Percentiles rank a stretch among this genome's conserved stretches.
Evolutionary conservation across 2,113 vertebrate genomes (phyloP).

Genomic region (Micromys minutus): DNA sequence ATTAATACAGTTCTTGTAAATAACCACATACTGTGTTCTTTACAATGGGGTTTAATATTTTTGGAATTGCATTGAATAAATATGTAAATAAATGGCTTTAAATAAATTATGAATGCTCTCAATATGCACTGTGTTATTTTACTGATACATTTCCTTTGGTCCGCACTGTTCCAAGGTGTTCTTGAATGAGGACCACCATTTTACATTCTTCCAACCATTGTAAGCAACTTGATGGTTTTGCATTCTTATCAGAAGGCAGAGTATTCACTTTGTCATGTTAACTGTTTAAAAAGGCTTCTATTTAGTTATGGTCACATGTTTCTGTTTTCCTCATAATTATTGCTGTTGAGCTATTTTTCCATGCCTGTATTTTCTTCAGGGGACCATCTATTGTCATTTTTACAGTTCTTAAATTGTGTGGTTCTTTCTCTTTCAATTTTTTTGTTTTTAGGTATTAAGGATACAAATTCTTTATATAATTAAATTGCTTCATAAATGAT

Average conservation of each 20-base stretch:
- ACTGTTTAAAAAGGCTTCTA: background rate
- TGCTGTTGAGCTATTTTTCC: background rate
- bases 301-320: background rate
- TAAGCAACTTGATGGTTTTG: background rate
- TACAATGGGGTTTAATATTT: slow-evolving; percentile 42
- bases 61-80: slow-evolving; percentile 5
- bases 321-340: background rate
- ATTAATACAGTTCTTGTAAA: slow-evolving; percentile 57
- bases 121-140: background rate
- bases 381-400: background rate
- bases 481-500: background rate
- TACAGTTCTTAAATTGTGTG: background rate
- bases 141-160: slow-evolving; percentile 31
- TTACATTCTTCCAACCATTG: background rate
- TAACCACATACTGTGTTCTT: slow-evolving; percentile 26
- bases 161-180: background rate
- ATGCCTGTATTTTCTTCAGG: background rate
- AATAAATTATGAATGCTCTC: slow-evolving; percentile 11
- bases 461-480: background rate
- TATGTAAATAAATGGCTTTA: slow-evolving; percentile 28
- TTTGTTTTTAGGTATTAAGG: background rate
- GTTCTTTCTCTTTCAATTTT: background rate
- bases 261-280: background rate
- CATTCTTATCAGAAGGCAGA: background rate
- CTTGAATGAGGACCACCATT: background rate